Base-by-base conservation (phyloP, 2,113 vertebrate genomes). In the Engystomops pustulosus region DNA sequence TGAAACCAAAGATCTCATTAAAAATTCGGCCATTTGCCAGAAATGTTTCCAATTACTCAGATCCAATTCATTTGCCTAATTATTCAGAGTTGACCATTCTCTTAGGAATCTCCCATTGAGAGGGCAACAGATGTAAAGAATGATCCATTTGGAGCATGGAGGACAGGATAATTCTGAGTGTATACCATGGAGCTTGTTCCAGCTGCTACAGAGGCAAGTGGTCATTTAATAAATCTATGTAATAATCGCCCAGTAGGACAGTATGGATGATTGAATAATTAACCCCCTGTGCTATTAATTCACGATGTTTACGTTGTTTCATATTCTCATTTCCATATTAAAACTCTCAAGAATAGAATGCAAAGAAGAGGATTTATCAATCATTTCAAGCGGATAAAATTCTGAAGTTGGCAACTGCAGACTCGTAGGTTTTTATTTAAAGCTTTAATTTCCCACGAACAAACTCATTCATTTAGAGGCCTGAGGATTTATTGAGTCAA, bases 371-470 rank as follows among this genome's bases (percentile, higher is more conserved):
- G 14, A 81, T 81, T 53, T 71, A 53, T 81, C 65, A 53, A 34
- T 69, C 11, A 55, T 67, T 87, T 79, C 71, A 87, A 87, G 71
- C 38, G 38, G 84, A 79, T 49, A 69, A 69, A 87, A 18, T 69
- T 49, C 32, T 20, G 8, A 34, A 36, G 74, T 55, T 85, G 84
- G 81, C 80, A 69, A n/a, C 70, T 88, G 78, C 78, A 76, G 89
- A 89, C 80, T 86, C 81, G 86, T 44, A 84, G 18, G 85, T 87
- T 68, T 75, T 87, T 89, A 89, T 88, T 90, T 90, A 89, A 89
- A 86, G 87, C 88, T 88, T 89, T 87, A 86, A 89, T 90, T 91
- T 89, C 89, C 80, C 88, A 44, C 45, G 82, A 87, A 86, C 69
- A 87, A 45, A 27, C 45, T 62, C 82, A 75, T 85, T 86, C 83